These are phyloP conservation scores for Eospalax fontanierii DNA, from an alignment of 2,797 vertebrate species.

Conservation along the genomic window DNA sequence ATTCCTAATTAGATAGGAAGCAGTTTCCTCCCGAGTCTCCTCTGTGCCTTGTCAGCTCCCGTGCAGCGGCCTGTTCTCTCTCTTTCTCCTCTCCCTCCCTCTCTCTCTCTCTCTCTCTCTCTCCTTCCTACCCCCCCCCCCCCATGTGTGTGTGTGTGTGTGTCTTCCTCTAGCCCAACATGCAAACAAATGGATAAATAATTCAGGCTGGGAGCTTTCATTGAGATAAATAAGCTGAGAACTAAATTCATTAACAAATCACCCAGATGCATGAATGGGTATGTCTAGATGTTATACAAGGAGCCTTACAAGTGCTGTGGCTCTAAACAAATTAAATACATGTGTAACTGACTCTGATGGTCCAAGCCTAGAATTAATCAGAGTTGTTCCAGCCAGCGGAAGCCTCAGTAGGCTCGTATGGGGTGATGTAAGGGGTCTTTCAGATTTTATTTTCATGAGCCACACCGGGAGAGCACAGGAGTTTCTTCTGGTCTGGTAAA, in stretches of 20 bases:
- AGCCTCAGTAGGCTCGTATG: neutral
- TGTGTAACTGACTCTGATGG: neutral
- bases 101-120: too few species aligned
- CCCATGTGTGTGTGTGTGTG: neutral
- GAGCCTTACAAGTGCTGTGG: neutral
- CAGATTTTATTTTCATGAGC: neutral
- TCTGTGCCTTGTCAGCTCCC: neutral
- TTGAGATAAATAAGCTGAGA: neutral
- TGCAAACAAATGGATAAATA: neutral
- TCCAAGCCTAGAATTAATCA: neutral
- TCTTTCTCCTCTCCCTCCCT: too few species aligned
- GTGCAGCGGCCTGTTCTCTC: too few species aligned
- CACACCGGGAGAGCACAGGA: neutral
- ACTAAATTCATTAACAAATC: neutral
- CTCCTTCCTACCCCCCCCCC: too few species aligned
- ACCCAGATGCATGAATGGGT: neutral
- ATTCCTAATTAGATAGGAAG: neutral
- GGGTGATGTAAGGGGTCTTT: conserved; percentile 30
- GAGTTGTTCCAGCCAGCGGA: neutral
- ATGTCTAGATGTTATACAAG: too few species aligned
- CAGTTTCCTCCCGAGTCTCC: neutral
- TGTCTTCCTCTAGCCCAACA: neutral
- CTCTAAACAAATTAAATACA: neutral
- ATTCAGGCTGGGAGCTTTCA: neutral
- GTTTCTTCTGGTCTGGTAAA: conserved; percentile 44